phyloP scores from a whole-genome alignment of 2,888 invertebrate species.

The Acholoe squamosa region DNA sequence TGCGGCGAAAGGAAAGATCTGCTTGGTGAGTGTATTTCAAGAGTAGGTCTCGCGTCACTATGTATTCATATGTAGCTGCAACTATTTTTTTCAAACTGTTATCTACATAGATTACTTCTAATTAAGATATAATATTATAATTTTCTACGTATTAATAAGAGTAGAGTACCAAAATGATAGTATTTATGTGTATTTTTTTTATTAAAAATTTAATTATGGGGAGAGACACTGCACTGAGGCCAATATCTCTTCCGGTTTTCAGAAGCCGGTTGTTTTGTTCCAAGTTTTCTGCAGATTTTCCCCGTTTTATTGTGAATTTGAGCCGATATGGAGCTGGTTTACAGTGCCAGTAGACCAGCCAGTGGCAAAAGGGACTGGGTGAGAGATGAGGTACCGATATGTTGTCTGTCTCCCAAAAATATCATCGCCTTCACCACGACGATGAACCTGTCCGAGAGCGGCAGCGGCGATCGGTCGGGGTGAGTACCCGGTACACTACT shows the following conservation, averaged over 20 bases:
- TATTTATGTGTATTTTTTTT: too few relatives aligned
- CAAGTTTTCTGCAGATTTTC: not conserved
- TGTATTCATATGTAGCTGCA: not conserved
- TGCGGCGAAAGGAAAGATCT: too few relatives aligned
- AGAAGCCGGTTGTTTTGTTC: not conserved
- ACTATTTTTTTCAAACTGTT: too few relatives aligned
- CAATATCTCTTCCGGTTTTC: not conserved
- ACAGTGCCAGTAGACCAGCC: conserved; percentile 62
- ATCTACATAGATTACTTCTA: too few relatives aligned
- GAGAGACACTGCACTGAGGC: not conserved
- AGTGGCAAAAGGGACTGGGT: conserved; percentile 63
- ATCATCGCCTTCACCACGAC: conserved; percentile 67
- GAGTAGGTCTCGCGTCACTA: too few relatives aligned
- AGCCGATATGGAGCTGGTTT: conserved; percentile 69
- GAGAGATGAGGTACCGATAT: conserved; percentile 65
- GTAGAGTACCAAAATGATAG: too few relatives aligned
- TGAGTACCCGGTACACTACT: too few relatives aligned
- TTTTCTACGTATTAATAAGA: too few relatives aligned
- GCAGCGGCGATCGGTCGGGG: not conserved
- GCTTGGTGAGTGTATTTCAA: too few relatives aligned
- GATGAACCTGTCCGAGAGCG: conserved; percentile 37
- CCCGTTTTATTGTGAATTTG: not conserved
- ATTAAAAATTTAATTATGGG: too few relatives aligned
- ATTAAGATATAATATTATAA: too few relatives aligned
- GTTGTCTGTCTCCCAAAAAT: conserved; percentile 67